Percentiles rank a stretch among this genome's conserved stretches.
Evolutionary conservation across 2,888 invertebrate species (phyloP).

Genomic region (Helobdella robusta): DNA sequence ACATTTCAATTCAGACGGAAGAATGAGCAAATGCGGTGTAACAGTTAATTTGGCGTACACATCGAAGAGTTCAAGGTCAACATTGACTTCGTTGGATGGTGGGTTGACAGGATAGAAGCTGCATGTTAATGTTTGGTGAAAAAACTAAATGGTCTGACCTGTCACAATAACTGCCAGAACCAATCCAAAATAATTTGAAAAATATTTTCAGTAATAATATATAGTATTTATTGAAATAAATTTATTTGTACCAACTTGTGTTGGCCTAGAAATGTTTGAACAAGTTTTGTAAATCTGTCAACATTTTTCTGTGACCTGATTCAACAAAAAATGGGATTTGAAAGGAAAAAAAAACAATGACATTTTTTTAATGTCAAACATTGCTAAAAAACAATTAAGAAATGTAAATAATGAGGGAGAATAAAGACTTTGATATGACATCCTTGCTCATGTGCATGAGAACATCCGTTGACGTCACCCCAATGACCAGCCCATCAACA

Average conservation of each 20-base stretch:
- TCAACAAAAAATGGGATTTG: slow-evolving; percentile 43
- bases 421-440: slow-evolving; percentile 61
- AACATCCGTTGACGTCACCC: slow-evolving; percentile 71
- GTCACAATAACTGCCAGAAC: no score
- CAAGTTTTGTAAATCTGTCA: slow-evolving; percentile 68
- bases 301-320: slow-evolving; percentile 39
- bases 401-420: slow-evolving; percentile 39
- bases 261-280: slow-evolving; percentile 66
- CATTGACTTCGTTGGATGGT: slow-evolving; percentile 58
- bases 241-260: slow-evolving; percentile 50
- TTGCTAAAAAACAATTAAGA: background rate
- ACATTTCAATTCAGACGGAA: slow-evolving; percentile 74
- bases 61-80: slow-evolving; percentile 65
- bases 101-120: slow-evolving; percentile 74
- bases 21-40: slow-evolving; percentile 70
- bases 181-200: no score
- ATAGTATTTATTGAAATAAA: background rate
- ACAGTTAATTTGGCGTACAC: slow-evolving; percentile 62
- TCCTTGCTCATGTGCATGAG: slow-evolving; percentile 71
- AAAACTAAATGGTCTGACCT: background rate
- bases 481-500: slow-evolving; percentile 67
- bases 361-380: background rate
- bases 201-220: no score
- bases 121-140: slow-evolving; percentile 15
- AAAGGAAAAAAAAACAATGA: slow-evolving; percentile 3